These are phyloP conservation scores for Chrysolina americana DNA, from an alignment of 2,888 invertebrate species.

Conservation along the genomic window DNA sequence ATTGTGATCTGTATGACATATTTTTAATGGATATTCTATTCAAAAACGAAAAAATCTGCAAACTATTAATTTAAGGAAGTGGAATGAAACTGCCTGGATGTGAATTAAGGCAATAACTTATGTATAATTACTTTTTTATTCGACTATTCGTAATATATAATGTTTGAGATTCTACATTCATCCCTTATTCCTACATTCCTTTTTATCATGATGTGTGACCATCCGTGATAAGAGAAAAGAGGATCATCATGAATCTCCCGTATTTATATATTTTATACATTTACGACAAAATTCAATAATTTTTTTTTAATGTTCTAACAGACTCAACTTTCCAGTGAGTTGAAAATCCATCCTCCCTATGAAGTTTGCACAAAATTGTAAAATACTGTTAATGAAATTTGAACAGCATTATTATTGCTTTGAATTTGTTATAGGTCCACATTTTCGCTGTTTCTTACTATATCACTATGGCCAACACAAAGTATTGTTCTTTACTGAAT, in stretches of 20 bases:
- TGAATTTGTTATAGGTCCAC: conserved; percentile 10
- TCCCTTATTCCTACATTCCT: no score
- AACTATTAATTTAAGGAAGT: not conserved
- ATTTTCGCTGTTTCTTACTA: not conserved
- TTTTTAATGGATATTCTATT: no score
- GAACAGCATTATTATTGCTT: not conserved
- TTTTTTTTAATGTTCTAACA: no score
- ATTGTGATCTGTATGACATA: no score
- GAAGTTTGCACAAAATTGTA: conserved; percentile 4
- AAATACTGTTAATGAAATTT: not conserved
- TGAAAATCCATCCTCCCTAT: not conserved
- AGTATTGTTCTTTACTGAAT: not conserved
- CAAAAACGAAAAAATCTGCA: not conserved
- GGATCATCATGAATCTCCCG: no score
- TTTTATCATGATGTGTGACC: no score
- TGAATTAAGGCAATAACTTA: no score
- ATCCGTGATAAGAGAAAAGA: no score
- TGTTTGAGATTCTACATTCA: not conserved
- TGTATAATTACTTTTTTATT: not conserved
- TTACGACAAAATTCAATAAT: no score
- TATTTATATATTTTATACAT: no score
- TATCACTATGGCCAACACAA: not conserved
- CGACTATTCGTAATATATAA: not conserved
- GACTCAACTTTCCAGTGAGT: not conserved
- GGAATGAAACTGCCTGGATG: not conserved